Evolutionary conservation across 2,113 vertebrate genomes (phyloP).

Genomic region (Pachyramphus minor): DNA sequence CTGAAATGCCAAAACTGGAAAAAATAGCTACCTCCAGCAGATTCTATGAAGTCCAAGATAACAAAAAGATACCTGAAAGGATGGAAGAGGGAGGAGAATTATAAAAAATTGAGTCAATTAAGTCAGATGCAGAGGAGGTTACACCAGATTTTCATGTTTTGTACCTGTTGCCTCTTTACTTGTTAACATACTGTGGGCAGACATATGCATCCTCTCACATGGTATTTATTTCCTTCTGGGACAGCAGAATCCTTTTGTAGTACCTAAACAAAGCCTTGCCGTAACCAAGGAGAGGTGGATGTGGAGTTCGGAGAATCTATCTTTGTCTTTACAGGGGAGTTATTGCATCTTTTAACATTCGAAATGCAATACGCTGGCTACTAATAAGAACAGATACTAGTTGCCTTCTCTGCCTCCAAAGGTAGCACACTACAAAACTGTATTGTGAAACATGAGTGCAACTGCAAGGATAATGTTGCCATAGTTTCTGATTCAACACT

Average conservation of each 20-base stretch:
- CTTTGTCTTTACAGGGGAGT: background rate
- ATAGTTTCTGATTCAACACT: constrained; percentile 34
- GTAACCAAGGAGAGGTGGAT: background rate
- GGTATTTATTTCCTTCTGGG: background rate
- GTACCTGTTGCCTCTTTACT: background rate
- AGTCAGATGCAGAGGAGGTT: background rate
- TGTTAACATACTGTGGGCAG: background rate
- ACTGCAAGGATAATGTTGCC: constrained; percentile 19
- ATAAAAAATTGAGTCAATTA: background rate
- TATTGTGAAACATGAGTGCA: background rate
- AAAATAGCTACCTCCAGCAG: background rate
- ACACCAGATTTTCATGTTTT: background rate
- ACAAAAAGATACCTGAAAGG: background rate
- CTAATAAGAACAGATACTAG: background rate
- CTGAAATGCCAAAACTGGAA: background rate
- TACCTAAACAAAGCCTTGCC: background rate
- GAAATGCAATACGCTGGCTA: background rate
- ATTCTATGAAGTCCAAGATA: background rate
- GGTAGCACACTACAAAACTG: background rate
- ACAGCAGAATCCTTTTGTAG: background rate
- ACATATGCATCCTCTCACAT: background rate
- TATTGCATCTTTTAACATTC: background rate
- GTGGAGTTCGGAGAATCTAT: background rate
- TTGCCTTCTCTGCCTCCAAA: background rate
- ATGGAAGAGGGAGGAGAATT: background rate